Conservation (phyloP, 2,888 invertebrate species). For the Kryphioiulus occultus region DNA sequence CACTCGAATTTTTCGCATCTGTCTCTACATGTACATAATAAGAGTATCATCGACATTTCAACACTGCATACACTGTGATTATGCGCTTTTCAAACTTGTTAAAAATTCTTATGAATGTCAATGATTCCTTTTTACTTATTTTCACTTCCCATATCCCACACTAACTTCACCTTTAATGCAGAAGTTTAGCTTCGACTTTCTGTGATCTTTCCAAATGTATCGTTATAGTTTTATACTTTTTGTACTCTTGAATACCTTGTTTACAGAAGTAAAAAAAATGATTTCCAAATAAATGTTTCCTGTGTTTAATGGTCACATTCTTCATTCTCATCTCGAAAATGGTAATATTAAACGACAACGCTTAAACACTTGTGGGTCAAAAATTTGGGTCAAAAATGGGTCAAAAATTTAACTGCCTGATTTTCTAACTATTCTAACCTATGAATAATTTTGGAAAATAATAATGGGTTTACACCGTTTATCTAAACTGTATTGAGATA, state of each 20-base stretch:
- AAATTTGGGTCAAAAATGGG: no score
- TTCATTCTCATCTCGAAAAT: no score
- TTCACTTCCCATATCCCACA: not conserved
- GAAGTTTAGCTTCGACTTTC: constrained; percentile 7
- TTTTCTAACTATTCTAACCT: no score
- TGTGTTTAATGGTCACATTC: no score
- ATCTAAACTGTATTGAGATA: no score
- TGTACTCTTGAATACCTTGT: constrained; percentile 46
- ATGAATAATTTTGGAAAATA: no score
- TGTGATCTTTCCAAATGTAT: constrained; percentile 39
- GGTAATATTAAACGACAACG: no score
- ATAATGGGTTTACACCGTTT: no score
- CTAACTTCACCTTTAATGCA: not conserved
- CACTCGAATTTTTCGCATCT: no score
- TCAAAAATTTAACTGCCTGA: no score
- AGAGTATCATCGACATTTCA: not conserved
- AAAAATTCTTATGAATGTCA: not conserved
- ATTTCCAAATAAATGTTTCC: not conserved
- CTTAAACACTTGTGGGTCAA: no score
- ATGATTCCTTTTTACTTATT: not conserved
- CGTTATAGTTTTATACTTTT: constrained; percentile 50
- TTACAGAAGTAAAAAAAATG: constrained; percentile 35
- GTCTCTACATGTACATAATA: no score
- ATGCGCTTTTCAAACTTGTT: not conserved
- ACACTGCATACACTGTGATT: not conserved